Conservation (phyloP, 2,888 invertebrate species). For the Margaritifera margaritifera region DNA sequence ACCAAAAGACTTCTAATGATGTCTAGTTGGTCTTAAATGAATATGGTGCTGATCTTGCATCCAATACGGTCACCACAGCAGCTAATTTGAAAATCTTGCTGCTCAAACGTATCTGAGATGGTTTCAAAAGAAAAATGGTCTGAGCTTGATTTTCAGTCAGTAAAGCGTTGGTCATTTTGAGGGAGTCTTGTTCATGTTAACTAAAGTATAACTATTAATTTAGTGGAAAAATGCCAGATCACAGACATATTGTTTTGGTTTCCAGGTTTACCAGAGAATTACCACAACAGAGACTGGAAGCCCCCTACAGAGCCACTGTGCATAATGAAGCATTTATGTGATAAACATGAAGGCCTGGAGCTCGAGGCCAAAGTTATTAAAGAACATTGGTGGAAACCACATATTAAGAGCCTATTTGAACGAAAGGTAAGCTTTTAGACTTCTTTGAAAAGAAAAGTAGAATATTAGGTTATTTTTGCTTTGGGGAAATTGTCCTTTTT, state of each 20-base stretch:
- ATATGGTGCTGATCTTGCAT: too few relatives aligned
- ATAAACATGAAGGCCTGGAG: conserved; percentile 85
- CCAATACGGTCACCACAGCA: too few relatives aligned
- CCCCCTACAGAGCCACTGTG: conserved; percentile 82
- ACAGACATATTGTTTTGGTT: not conserved
- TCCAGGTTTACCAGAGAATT: conserved; percentile 83
- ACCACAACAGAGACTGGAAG: conserved; percentile 77
- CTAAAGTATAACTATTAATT: too few relatives aligned
- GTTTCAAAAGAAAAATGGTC: too few relatives aligned
- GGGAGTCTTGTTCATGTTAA: too few relatives aligned
- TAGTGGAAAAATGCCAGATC: too few relatives aligned
- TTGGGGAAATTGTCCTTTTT: not conserved
- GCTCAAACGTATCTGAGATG: too few relatives aligned
- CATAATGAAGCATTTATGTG: conserved; percentile 87
- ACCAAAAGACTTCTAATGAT: too few relatives aligned
- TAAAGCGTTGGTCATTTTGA: too few relatives aligned
- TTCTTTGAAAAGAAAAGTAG: not conserved
- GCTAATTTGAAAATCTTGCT: too few relatives aligned
- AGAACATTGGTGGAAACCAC: conserved; percentile 87
- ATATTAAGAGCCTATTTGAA: conserved; percentile 84
- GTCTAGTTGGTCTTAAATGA: too few relatives aligned
- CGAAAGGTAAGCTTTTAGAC: conserved; percentile 76
- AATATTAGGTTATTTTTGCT: not conserved
- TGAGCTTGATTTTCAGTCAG: too few relatives aligned
- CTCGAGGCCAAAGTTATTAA: conserved; percentile 93